Evolutionary conservation across 37 sponge, comb jelly and placozoan species (phyloP), one percentile per base, ranked within the genome.

Genomic region (Diacarnus erythraeanus): DNA sequence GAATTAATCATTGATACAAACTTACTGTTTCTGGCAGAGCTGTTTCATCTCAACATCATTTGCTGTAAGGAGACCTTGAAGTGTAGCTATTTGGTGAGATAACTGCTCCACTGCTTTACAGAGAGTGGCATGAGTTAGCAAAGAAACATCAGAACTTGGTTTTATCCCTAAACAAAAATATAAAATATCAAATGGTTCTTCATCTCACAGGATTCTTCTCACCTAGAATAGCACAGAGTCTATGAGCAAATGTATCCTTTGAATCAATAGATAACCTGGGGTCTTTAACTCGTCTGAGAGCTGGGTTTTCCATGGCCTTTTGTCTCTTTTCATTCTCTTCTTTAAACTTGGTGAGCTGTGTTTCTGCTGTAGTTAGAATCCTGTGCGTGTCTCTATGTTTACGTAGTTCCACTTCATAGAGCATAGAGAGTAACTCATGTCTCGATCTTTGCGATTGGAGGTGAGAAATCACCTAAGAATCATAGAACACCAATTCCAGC

Each of bases 351-450:
- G 33, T 44, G 38, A 92, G 78, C 60, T 84, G 78, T 42, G 44
- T 39, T 33, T 78, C 41, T 22, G 80, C 34, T 10, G 88, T 84
- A 0, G 74, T 42, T 2, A 92, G 63, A 59, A 92, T 81, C 3
- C 81, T 39, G 70, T 87, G 81, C 34, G 81, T 81, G 42, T 87
- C 79, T n/a, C 81, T 57, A 72, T 88, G 92, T 33, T 67, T 57
- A 21, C 82, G 59, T 31, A 81, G 69, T 77, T 92, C 92, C 69
- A 83, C 69, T 68, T 92, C 88, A 21, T 83, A 71, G 20, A 87
- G 72, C 81, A 92, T 76, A 1, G 81, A 87, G 30, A 92, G 67
- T 36, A 87, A 57, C 65, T 87, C 82, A 3, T 87, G 85, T 21
- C 92, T 47, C 5, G 77, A 69, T 18, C 77, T 35, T 64, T 88